Base-by-base conservation (phyloP, 2,888 invertebrate genomes). In the Andrena camellia region DNA sequence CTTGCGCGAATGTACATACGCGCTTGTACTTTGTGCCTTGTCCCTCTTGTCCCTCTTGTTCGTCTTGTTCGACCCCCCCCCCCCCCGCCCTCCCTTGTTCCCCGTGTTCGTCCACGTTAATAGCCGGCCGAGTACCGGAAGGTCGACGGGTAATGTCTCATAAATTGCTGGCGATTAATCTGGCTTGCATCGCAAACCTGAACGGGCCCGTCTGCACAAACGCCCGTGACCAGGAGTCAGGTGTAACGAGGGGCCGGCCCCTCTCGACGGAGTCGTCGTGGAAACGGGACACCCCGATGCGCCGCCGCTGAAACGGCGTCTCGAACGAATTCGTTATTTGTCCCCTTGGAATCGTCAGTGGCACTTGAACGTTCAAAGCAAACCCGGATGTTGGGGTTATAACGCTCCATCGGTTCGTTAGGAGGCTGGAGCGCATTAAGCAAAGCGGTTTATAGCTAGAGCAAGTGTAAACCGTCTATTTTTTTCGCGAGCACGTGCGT, bases 121-220 rank as follows among this genome's bases (percentile, higher is more conserved):
- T 88, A 87, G 84, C 81, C 62, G 76, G 73, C 60, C 82, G 59
- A 77, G 85, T 85, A 86, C 87, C 85, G 89, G 86, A 89, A 86
- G 86, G 85, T 88, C 84, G 88, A 67, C 81, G 75, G 84, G 87
- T 89, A 89, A 88, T 89, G 78, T 82, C 83, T 72, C 83, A 83
- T 86, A 88, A 90, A 89, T 88, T 89, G 86, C 81, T 68, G 81
- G 83, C 85, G 86, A 90, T 90, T 90, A 89, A 90, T 90, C 90
- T 85, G 74, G 57, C 83, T 69, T 73, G 72, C 72, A 48, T 31
- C 10, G 42, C n/a, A 17, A 5, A 20, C 35, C 33, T 31, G 29
- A n/a, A 31, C 69, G 31, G 31, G 35, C 10, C 35, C 23, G 52
- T 23, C 20, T 23, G 3, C 48, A 2, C n/a, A 26, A 17, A 60